Evolutionary conservation across 1,140 invertebrate species (phyloP).

Genomic region (Plectus sambesii): DNA sequence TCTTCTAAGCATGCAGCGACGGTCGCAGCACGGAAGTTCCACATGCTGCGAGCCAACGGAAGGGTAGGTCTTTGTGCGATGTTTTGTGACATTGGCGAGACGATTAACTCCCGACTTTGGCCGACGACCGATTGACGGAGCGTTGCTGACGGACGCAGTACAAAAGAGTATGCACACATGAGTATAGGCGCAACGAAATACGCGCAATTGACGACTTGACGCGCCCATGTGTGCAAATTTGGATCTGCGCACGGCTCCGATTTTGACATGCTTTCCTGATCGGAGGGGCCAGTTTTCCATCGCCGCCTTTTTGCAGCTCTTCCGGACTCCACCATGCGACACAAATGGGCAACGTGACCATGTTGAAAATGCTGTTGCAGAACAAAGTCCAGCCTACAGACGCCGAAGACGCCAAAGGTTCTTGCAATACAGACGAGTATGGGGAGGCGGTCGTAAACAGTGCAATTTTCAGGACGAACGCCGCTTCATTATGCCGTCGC

Average conservation of each 20-base stretch:
- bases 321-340: conserved; percentile 21
- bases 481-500: conserved; percentile 22
- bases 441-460: neutral
- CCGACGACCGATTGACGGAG: no score
- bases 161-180: no score
- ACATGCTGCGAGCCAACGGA: conserved; percentile 4
- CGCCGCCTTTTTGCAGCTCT: conserved; percentile 16
- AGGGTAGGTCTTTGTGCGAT: no score
- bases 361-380: conserved; percentile 20
- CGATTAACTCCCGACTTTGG: no score
- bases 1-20: conserved; percentile 21
- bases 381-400: conserved; percentile 17
- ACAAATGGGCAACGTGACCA: conserved; percentile 24
- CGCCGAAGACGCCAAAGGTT: conserved; percentile 24
- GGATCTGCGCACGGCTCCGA: no score
- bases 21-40: no score
- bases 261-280: no score
- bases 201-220: no score
- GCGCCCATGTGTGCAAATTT: no score
- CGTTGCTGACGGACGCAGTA: neutral
- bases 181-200: no score
- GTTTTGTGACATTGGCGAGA: no score
- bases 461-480: conserved; percentile 17
- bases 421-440: neutral
- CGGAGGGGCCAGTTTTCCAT: no score